Percentiles rank a stretch among this genome's conserved stretches.
Evolutionary conservation across 2,797 vertebrate species (phyloP).

Genomic region (Xyrichtys novacula): DNA sequence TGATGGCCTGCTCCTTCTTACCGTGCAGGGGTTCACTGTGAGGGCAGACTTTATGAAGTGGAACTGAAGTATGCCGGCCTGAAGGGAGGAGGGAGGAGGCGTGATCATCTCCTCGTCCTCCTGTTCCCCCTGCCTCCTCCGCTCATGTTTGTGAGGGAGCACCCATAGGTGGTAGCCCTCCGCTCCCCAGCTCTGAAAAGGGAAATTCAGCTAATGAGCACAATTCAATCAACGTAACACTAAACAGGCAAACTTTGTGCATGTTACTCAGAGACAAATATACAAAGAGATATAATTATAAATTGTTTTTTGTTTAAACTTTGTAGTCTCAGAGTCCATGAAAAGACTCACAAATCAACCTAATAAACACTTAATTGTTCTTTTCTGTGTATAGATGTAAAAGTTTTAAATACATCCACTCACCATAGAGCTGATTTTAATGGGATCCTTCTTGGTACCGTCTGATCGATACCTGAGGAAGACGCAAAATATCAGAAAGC

Average conservation of each 20-base stretch:
- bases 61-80: constrained; percentile 93
- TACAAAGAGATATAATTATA: no score
- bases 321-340: no score
- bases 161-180: constrained; percentile 98
- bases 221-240: neutral
- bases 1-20: constrained; percentile 73
- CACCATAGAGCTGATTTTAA: constrained; percentile 98
- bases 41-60: constrained; percentile 99
- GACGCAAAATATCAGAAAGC: neutral
- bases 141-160: constrained; percentile 82
- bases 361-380: no score
- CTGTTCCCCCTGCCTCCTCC: constrained; percentile 66
- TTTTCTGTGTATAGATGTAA: no score
- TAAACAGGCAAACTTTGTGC: no score
- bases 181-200: constrained; percentile 91
- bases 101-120: constrained; percentile 67
- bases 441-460: constrained; percentile 96
- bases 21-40: constrained; percentile 98
- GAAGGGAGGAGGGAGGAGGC: constrained; percentile 71
- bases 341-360: no score
- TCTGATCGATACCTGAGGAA: constrained; percentile 92
- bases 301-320: no score
- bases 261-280: no score
- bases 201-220: neutral
- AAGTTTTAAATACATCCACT: constrained; percentile 38